Evolutionary conservation across 2,113 vertebrate genomes (phyloP).

Genomic region (Nannospalax galili): DNA sequence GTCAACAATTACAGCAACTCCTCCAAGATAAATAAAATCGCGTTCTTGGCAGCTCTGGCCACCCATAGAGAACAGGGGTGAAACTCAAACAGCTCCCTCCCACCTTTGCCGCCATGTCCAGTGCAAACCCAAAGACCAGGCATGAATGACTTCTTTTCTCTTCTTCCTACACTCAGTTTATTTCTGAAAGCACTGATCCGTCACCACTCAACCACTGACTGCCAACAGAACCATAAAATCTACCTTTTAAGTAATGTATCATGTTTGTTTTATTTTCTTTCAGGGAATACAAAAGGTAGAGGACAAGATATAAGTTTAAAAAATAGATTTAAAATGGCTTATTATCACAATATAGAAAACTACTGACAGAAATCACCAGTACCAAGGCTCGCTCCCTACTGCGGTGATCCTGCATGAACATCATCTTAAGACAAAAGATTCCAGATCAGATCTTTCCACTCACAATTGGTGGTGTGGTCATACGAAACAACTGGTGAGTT

Average conservation of each 20-base stretch:
- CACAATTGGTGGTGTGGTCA: neutral
- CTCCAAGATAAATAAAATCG: conserved; percentile 64
- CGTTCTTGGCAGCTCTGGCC: neutral
- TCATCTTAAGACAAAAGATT: neutral
- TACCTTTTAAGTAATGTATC: conserved; percentile 3
- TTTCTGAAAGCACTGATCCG: conserved; percentile 56
- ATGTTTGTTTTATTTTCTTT: neutral
- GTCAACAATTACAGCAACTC: conserved; percentile 54
- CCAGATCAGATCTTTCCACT: neutral
- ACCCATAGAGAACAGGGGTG: conserved; percentile 7
- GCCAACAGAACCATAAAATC: neutral
- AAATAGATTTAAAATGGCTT: neutral
- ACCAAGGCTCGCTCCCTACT: neutral
- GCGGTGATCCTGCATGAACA: accelerated
- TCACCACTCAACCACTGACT: conserved; percentile 41
- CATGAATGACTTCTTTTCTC: neutral
- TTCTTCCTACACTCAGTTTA: neutral
- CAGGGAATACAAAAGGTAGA: neutral
- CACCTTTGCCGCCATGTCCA: neutral
- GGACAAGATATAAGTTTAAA: neutral
- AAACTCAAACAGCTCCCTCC: conserved; percentile 1
- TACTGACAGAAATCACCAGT: neutral
- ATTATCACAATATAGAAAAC: neutral
- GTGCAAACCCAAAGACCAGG: neutral
- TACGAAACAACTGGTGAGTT: neutral